Evolutionary conservation across 2,797 vertebrate species (phyloP).

Genomic region (Paguma larvata): DNA sequence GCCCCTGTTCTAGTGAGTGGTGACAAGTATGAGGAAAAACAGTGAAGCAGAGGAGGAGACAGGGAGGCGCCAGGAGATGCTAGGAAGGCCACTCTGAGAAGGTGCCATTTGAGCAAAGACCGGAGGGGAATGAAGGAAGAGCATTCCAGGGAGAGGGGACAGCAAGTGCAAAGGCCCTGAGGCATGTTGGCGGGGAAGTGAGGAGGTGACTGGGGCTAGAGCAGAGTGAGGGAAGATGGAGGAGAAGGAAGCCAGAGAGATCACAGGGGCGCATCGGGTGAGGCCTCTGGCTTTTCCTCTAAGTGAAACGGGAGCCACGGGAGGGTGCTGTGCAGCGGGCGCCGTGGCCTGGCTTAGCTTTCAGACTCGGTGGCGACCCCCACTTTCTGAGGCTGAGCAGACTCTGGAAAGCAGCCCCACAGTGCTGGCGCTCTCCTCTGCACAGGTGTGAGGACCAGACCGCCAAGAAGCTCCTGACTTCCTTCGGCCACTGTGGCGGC

Average conservation of each 20-base stretch:
- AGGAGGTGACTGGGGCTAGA: neutral
- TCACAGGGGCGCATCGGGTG: neutral
- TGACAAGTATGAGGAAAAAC: neutral
- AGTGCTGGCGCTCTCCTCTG: neutral
- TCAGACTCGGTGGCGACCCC: accelerated
- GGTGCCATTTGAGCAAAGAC: neutral
- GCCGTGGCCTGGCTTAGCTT: neutral
- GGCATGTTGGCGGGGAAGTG: neutral
- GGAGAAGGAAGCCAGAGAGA: neutral
- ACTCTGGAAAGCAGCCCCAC: neutral
- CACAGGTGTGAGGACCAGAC: conserved; percentile 92
- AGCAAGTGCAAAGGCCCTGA: neutral
- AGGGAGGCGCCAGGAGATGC: no score
- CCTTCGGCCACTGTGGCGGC: conserved; percentile 85
- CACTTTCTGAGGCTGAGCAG: neutral
- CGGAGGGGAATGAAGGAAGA: neutral
- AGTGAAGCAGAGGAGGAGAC: no score
- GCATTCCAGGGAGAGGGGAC: neutral
- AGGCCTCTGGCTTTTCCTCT: neutral
- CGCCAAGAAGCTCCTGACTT: conserved; percentile 88
- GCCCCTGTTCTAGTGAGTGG: neutral
- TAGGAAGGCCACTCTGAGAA: neutral
- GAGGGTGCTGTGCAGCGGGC: neutral
- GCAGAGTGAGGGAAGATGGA: neutral
- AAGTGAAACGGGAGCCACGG: accelerated